Evolutionary conservation across 2,797 vertebrate genomes (phyloP).

Genomic region (Mycteria americana): DNA sequence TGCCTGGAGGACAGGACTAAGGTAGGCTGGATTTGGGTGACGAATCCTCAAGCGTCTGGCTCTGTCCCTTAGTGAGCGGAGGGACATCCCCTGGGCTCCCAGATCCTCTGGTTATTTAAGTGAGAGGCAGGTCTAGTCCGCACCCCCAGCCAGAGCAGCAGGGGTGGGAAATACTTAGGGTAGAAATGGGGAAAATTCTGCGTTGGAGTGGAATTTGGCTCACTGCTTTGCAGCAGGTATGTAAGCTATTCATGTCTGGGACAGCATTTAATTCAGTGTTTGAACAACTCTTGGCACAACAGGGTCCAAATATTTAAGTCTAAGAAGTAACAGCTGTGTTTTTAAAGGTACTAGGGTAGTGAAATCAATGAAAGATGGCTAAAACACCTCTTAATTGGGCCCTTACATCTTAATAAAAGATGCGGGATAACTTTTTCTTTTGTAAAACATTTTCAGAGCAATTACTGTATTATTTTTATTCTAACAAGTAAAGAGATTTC

Average conservation of each 20-base stretch:
- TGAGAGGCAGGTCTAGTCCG: background rate
- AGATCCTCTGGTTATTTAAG: background rate
- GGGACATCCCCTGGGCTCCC: background rate
- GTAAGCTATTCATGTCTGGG: background rate
- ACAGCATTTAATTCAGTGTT: background rate
- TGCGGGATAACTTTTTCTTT: background rate
- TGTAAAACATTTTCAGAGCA: background rate
- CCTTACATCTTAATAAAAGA: background rate
- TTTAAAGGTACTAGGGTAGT: background rate
- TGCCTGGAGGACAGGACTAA: background rate
- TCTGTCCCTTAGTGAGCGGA: background rate
- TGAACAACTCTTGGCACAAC: background rate
- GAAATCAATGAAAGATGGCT: background rate
- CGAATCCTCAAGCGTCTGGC: fast-evolving
- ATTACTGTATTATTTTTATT: background rate
- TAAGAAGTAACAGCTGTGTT: background rate
- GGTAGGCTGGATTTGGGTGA: background rate
- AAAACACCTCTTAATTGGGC: background rate
- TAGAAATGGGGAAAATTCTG: background rate
- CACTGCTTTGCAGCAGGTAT: background rate
- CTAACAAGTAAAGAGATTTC: background rate
- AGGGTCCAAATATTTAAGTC: background rate
- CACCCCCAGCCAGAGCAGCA: background rate
- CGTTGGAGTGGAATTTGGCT: background rate
- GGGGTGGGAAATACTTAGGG: background rate